Percentiles rank a stretch among this genome's conserved stretches.
Conservation (phyloP, 2,113 vertebrate species). For the Pandion haliaetus region DNA sequence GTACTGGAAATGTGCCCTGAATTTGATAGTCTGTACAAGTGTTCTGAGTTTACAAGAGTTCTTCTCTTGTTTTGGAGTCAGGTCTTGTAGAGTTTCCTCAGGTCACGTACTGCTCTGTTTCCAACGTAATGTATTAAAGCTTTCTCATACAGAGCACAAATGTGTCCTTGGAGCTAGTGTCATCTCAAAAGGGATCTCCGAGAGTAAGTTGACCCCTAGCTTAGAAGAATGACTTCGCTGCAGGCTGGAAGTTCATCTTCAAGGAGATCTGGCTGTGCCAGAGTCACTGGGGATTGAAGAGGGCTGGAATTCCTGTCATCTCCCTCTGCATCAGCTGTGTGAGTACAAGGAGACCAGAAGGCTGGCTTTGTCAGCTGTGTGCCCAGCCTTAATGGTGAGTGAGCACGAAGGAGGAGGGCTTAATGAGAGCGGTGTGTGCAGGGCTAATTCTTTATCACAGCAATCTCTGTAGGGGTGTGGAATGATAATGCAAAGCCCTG, state of each 20-base stretch:
- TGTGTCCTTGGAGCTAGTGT: neutral
- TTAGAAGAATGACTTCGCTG: neutral
- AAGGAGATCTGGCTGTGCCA: neutral
- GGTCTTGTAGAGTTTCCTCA: neutral
- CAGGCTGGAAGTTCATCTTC: neutral
- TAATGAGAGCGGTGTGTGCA: neutral
- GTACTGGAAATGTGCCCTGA: neutral
- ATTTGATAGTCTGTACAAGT: neutral
- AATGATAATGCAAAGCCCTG: constrained; percentile 30
- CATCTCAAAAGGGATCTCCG: neutral
- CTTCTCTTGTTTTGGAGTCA: neutral
- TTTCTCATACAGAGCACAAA: neutral
- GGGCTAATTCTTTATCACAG: neutral
- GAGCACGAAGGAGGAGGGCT: neutral
- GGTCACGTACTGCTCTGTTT: neutral
- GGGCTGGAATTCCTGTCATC: neutral
- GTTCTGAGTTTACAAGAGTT: neutral
- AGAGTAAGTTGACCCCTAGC: neutral
- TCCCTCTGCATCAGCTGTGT: neutral
- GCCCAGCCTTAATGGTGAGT: neutral
- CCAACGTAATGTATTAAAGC: accelerated
- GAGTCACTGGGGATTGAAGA: neutral
- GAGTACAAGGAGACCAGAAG: neutral
- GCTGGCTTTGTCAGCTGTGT: neutral
- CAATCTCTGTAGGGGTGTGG: neutral